Percentiles rank a stretch among this genome's conserved stretches.
Conservation (phyloP, 1,140 invertebrate genomes). For the Trachelipus rathkii region DNA sequence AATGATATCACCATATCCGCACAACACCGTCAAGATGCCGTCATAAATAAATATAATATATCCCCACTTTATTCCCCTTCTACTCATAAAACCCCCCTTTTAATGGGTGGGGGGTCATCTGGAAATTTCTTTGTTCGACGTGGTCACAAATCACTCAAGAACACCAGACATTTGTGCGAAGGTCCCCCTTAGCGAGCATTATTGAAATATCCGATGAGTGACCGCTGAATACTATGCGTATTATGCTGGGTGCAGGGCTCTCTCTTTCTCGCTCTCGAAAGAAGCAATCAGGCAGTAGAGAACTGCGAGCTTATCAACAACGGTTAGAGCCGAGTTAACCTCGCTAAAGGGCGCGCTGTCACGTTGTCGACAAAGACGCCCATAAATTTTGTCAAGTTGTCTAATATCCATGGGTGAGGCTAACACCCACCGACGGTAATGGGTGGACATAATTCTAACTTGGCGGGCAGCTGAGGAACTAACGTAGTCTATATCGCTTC, state of each 20-base stretch:
- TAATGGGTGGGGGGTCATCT: slow-evolving; percentile 44
- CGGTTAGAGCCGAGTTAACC: slow-evolving; percentile 31
- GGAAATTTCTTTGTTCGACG: slow-evolving; percentile 45
- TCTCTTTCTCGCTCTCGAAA: not conserved
- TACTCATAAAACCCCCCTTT: slow-evolving; percentile 30
- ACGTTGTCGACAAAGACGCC: slow-evolving; percentile 44
- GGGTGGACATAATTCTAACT: slow-evolving; percentile 42
- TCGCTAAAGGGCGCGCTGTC: slow-evolving; percentile 41
- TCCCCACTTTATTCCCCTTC: slow-evolving; percentile 1
- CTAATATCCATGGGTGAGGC: slow-evolving; percentile 45
- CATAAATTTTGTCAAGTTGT: slow-evolving; percentile 46
- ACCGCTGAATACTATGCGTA: slow-evolving; percentile 22
- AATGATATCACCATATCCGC: slow-evolving; percentile 3
- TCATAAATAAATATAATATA: slow-evolving; percentile 34
- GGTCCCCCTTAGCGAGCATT: slow-evolving; percentile 38
- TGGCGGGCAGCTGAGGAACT: slow-evolving; percentile 6
- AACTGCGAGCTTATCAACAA: slow-evolving; percentile 21
- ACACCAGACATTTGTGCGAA: slow-evolving; percentile 40
- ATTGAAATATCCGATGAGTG: slow-evolving; percentile 26
- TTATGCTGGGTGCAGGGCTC: slow-evolving; percentile 33
- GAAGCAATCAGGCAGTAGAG: slow-evolving; percentile 6
- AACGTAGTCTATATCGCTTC: not conserved
- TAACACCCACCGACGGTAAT: slow-evolving; percentile 44
- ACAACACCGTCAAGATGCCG: slow-evolving; percentile 5
- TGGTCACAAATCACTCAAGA: slow-evolving; percentile 45